phyloP scores from a whole-genome alignment of 1,140 invertebrate genomes.

The Ceratosolen solmsi region DNA sequence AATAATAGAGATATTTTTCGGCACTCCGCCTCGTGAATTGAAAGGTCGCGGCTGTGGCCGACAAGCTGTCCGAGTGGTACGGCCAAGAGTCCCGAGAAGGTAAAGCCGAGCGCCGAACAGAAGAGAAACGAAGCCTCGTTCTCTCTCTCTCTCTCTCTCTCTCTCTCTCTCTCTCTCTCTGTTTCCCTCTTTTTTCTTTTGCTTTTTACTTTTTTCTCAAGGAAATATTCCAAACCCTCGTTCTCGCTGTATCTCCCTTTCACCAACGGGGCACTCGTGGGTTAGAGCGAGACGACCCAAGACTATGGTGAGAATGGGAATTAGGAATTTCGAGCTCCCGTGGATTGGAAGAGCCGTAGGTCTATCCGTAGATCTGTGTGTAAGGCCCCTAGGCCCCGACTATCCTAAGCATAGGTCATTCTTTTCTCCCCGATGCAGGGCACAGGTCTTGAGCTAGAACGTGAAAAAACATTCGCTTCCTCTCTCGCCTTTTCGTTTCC shows the following conservation, averaged over 20 bases:
- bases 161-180: neutral
- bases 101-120: neutral
- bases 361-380: neutral
- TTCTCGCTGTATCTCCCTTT: conserved; percentile 49
- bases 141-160: conserved; percentile 17
- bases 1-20: conserved; percentile 72
- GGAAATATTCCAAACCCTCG: conserved; percentile 32
- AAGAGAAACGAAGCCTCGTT: neutral
- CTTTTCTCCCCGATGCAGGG: neutral
- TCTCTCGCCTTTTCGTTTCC: neutral
- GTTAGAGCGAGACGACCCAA: conserved; percentile 30
- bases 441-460: neutral
- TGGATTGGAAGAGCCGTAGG: conserved; percentile 45
- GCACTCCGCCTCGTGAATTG: conserved; percentile 60
- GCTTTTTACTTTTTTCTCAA: conserved; percentile 1
- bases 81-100: conserved; percentile 7
- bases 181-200: conserved; percentile 25
- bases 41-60: conserved; percentile 51
- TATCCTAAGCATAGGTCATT: neutral
- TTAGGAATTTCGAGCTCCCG: conserved; percentile 65
- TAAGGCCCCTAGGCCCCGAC: neutral
- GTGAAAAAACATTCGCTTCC: conserved; percentile 26
- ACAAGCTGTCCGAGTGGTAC: neutral
- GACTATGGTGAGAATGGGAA: conserved; percentile 62
- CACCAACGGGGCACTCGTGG: conserved; percentile 16